Percentiles rank a stretch among this genome's conserved stretches.
These are phyloP conservation scores for Wiebesia pumilae DNA, from an alignment of 1,140 invertebrate species.

Conservation along the genomic window DNA sequence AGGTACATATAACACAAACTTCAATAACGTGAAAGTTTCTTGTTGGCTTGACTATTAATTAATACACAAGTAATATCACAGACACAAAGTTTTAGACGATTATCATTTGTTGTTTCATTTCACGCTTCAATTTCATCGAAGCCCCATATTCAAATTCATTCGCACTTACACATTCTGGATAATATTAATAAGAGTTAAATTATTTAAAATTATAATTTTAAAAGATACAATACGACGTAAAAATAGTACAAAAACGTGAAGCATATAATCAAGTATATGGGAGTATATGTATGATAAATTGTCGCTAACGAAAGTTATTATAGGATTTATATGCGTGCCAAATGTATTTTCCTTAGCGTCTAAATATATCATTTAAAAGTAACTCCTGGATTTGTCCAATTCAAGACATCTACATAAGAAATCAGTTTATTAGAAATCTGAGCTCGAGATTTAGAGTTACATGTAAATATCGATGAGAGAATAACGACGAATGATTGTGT, in stretches of 20 bases:
- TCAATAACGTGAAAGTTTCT: slow-evolving; percentile 65
- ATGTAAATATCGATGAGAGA: slow-evolving; percentile 15
- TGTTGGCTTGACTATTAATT: slow-evolving; percentile 70
- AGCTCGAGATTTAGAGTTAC: background rate
- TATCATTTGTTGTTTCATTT: slow-evolving; percentile 17
- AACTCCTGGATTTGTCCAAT: background rate
- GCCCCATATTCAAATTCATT: slow-evolving; percentile 1
- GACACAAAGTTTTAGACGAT: slow-evolving; percentile 61
- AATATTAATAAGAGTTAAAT: slow-evolving; percentile 67
- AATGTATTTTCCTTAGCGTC: background rate
- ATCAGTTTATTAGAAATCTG: background rate
- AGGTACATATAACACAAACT: slow-evolving; percentile 18
- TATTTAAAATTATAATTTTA: slow-evolving; percentile 44
- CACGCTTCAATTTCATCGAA: slow-evolving; percentile 24
- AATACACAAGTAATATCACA: slow-evolving; percentile 75
- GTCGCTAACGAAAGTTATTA: background rate
- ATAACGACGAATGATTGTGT: background rate
- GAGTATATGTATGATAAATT: background rate
- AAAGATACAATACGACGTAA: background rate
- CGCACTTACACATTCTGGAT: slow-evolving; percentile 9
- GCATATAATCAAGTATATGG: background rate
- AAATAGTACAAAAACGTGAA: slow-evolving; percentile 1
- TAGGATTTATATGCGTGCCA: background rate
- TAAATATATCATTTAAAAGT: background rate
- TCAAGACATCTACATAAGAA: background rate